A percentile compares a stretch with the other conserved stretches of the same genome.
Conservation (phyloP, 37 sponge, comb jelly and placozoan genomes). For the Ephydatia muelleri region DNA sequence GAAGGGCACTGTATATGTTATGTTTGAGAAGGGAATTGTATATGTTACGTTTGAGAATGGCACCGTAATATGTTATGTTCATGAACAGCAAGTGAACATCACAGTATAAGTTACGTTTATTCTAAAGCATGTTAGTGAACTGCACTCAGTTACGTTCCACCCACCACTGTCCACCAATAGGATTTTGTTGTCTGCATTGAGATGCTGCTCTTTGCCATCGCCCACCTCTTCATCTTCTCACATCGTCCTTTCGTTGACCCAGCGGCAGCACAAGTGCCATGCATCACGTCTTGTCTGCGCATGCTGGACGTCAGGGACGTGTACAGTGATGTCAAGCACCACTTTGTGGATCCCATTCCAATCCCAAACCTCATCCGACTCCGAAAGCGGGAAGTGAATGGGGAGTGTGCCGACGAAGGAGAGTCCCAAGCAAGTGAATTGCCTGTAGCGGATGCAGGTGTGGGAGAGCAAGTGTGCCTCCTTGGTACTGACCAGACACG, state of each 20-base stretch:
- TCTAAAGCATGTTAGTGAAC: background rate
- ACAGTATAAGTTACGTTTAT: background rate
- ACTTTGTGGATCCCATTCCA: conserved; percentile 73
- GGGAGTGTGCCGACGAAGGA: no score
- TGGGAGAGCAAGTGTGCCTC: background rate
- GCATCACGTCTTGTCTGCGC: conserved; percentile 54
- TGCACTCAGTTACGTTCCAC: background rate
- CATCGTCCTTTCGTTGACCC: conserved; percentile 82
- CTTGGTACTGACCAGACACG: background rate
- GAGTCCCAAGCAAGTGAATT: background rate
- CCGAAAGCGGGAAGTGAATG: background rate
- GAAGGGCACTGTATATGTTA: no score
- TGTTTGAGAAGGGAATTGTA: no score
- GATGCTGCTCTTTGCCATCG: conserved; percentile 88
- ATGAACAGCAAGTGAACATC: no score
- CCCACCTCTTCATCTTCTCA: conserved; percentile 91
- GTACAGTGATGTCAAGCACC: conserved; percentile 65
- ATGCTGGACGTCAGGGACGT: conserved; percentile 87
- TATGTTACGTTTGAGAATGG: no score
- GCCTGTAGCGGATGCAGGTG: background rate
- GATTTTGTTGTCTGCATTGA: conserved; percentile 91
- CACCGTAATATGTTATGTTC: no score
- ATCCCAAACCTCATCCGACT: conserved; percentile 9
- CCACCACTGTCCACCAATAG: background rate
- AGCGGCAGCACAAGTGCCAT: conserved; percentile 73